phyloP scores from a whole-genome alignment of 2,888 invertebrate species.

The Oligia latruncula region DNA sequence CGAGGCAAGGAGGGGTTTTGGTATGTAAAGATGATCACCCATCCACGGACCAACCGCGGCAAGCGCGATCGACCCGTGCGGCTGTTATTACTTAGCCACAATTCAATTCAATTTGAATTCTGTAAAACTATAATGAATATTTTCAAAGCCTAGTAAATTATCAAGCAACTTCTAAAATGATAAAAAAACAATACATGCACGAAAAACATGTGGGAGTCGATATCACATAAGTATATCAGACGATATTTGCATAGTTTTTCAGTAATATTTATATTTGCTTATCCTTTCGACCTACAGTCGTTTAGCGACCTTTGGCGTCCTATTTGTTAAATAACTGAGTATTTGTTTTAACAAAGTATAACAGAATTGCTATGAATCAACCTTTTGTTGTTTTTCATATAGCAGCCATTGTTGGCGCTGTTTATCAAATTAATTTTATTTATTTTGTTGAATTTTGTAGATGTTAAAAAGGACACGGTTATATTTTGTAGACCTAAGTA shows the following conservation, averaged over 20 bases:
- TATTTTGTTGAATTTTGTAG: conserved; percentile 30
- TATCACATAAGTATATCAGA: conserved; percentile 15
- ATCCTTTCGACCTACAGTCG: conserved; percentile 47
- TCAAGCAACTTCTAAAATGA: not conserved
- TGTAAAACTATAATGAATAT: not conserved
- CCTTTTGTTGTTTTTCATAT: conserved; percentile 42
- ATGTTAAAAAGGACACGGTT: conserved; percentile 9
- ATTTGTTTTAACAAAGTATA: conserved; percentile 54
- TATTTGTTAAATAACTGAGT: conserved; percentile 42
- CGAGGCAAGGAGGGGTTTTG: too few relatives aligned
- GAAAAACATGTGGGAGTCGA: conserved; percentile 27
- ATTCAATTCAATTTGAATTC: too few relatives aligned
- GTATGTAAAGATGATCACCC: too few relatives aligned
- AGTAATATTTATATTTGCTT: conserved; percentile 54
- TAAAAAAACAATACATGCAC: conserved; percentile 1
- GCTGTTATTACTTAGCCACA: too few relatives aligned
- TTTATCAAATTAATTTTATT: conserved; percentile 35
- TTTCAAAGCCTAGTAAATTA: not conserved
- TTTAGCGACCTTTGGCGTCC: conserved; percentile 49
- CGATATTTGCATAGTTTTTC: conserved; percentile 40
- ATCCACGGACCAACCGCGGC: too few relatives aligned
- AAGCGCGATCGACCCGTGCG: too few relatives aligned
- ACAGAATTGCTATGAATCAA: conserved; percentile 49
- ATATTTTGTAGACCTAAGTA: not conserved
- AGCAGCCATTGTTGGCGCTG: conserved; percentile 34